Percentiles rank a stretch among this genome's conserved stretches.
These are phyloP conservation scores for Bujurquina vittata DNA, from an alignment of 2,113 vertebrate species.

Conservation along the genomic window DNA sequence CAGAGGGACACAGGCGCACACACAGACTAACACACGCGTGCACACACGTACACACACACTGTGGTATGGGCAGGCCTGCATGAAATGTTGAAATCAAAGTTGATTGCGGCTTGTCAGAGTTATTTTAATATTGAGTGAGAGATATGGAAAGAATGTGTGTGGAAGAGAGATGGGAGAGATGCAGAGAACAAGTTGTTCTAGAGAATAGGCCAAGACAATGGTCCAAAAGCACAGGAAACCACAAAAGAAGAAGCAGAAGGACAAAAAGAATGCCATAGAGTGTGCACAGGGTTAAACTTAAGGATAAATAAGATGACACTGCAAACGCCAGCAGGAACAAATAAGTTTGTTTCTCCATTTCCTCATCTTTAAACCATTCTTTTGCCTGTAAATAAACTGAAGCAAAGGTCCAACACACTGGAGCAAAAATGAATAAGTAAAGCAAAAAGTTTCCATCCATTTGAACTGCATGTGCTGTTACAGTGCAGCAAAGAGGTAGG, in stretches of 20 bases:
- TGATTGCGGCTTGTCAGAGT: slow-evolving; percentile 29
- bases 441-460: slow-evolving; percentile 65
- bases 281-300: background rate
- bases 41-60: background rate
- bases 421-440: slow-evolving; percentile 69
- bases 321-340: slow-evolving; percentile 7
- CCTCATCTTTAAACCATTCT: slow-evolving; percentile 21
- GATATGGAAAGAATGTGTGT: background rate
- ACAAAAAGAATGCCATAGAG: background rate
- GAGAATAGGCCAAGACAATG: background rate
- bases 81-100: slow-evolving; percentile 23
- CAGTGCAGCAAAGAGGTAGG: slow-evolving; percentile 52
- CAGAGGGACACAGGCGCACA: slow-evolving; percentile 18
- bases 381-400: slow-evolving; percentile 54
- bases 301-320: background rate
- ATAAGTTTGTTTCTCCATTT: slow-evolving; percentile 12
- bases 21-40: background rate
- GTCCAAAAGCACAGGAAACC: background rate
- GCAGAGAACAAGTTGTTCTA: background rate
- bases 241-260: background rate
- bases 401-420: slow-evolving; percentile 41
- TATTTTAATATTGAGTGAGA: background rate
- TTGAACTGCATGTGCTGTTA: slow-evolving; percentile 54
- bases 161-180: background rate
- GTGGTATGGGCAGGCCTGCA: background rate